These are phyloP conservation scores for Uromys caudimaculatus DNA, from an alignment of 2,797 vertebrate genomes.

Conservation along the genomic window DNA sequence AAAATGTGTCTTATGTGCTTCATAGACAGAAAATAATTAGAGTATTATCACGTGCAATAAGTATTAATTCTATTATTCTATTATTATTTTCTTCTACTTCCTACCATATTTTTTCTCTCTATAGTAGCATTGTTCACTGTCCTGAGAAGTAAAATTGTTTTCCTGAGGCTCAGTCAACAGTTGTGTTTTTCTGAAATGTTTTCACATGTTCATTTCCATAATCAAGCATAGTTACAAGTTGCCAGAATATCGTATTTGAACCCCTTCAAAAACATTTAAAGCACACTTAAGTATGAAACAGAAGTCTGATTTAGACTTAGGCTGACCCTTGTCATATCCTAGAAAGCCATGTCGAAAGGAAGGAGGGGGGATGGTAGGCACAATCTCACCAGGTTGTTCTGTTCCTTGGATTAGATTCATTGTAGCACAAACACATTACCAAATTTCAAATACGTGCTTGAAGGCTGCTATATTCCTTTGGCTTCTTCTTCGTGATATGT, in stretches of 20 bases:
- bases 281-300: background rate
- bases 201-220: background rate
- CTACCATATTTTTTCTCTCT: conserved; percentile 28
- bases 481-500: background rate
- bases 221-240: background rate
- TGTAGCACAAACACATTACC: background rate
- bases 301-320: background rate
- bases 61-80: background rate
- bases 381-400: background rate
- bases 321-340: background rate
- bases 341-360: background rate
- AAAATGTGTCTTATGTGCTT: conserved; percentile 11
- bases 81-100: conserved; percentile 1
- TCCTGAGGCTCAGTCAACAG: background rate
- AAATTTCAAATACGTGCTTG: background rate
- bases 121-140: background rate
- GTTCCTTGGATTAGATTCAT: rapidly evolving
- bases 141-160: background rate
- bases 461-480: background rate
- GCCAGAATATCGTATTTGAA: background rate
- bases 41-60: background rate
- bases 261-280: background rate
- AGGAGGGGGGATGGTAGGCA: background rate
- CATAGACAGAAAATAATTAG: background rate
- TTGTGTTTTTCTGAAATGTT: conserved; percentile 15